Conservation (phyloP, 2,113 vertebrate species). For the Solenodon paradoxus region DNA sequence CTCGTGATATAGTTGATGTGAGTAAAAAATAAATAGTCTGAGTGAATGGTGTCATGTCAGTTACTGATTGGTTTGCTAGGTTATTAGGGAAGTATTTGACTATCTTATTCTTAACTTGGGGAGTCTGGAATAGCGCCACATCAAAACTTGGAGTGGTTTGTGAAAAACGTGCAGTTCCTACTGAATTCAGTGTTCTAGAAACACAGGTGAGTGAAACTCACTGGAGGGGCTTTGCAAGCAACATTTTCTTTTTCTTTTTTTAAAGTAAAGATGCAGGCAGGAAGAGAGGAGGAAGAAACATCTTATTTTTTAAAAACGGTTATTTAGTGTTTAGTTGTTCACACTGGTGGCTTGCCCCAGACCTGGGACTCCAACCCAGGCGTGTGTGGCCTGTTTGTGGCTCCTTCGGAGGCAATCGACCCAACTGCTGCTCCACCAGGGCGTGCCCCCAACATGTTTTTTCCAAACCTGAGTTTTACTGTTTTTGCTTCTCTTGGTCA, state of each 20-base stretch:
- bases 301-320: too few relatives aligned
- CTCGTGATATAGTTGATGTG: not conserved
- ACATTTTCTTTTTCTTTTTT: too few relatives aligned
- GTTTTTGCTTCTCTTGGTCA: not conserved
- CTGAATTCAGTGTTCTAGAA: not conserved
- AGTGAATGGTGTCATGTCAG: not conserved
- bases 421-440: too few relatives aligned
- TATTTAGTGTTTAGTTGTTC: too few relatives aligned
- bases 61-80: not conserved
- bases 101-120: not conserved
- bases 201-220: not conserved
- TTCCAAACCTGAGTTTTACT: not conserved
- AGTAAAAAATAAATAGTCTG: not conserved
- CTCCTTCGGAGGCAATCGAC: too few relatives aligned
- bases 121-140: not conserved
- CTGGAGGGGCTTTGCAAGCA: not conserved
- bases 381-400: too few relatives aligned
- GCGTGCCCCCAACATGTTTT: too few relatives aligned
- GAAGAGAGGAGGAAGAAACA: too few relatives aligned
- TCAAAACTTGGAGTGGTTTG: not conserved
- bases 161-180: not conserved
- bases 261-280: too few relatives aligned
- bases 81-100: not conserved
- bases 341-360: too few relatives aligned
- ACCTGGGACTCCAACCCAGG: too few relatives aligned